These are phyloP conservation scores for Cryptoleucopteryx plumbea DNA, from an alignment of 2,113 vertebrate genomes.

Conservation along the genomic window DNA sequence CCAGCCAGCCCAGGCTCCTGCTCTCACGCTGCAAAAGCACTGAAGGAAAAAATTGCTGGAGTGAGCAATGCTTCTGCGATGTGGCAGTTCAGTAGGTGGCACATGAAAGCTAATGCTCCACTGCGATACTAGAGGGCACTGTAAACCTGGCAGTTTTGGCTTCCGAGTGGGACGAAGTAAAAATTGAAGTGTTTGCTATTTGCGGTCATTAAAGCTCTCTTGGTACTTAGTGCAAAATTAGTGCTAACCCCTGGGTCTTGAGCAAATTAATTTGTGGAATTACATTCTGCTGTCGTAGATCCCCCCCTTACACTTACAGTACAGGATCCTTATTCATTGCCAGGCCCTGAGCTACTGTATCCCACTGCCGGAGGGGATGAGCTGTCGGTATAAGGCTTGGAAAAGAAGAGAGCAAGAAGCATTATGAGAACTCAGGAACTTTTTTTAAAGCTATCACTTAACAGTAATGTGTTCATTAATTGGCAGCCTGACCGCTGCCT, in stretches of 20 bases:
- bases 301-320: not conserved
- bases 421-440: not conserved
- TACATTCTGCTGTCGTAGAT: not conserved
- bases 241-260: conserved; percentile 1
- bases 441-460: conserved; percentile 12
- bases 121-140: conserved; percentile 65
- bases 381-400: not conserved
- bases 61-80: not conserved
- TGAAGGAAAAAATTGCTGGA: not conserved
- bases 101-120: not conserved
- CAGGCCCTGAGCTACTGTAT: not conserved
- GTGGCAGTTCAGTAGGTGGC: conserved; percentile 6
- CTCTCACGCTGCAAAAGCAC: not conserved
- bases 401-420: not conserved
- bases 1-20: not conserved
- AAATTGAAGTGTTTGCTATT: conserved; percentile 5
- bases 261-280: conserved; percentile 33
- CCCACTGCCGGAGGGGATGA: not conserved
- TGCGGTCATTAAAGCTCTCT: conserved; percentile 25
- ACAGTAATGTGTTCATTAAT: conserved; percentile 30
- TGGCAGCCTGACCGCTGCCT: conserved; percentile 15
- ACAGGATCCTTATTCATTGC: not conserved
- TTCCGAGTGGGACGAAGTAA: not conserved
- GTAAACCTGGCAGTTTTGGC: conserved; percentile 46
- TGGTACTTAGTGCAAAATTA: not conserved